Percentiles rank a stretch among this genome's conserved stretches.
Conservation (phyloP, 2,888 invertebrate species). For the Agriopis leucophaearia region DNA sequence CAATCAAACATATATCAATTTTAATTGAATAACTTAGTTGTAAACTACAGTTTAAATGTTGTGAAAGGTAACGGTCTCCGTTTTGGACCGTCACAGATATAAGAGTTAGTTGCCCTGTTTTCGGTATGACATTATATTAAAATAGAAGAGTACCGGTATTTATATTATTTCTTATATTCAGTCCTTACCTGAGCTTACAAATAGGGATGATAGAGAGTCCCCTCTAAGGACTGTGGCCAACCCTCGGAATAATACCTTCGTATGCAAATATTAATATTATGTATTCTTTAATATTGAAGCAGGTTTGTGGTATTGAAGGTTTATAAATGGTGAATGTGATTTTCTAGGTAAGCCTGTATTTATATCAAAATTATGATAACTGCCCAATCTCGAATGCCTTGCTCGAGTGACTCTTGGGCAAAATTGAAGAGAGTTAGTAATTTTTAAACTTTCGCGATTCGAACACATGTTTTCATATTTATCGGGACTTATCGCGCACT, state of each 20-base stretch:
- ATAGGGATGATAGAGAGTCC: conserved; percentile 54
- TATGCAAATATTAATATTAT: conserved; percentile 42
- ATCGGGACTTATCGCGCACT: too few species aligned
- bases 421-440: too few species aligned
- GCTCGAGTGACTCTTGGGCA: too few species aligned
- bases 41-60: too few species aligned
- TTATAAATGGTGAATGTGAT: neutral
- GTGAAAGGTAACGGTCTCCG: too few species aligned
- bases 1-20: too few species aligned
- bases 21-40: too few species aligned
- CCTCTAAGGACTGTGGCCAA: conserved; percentile 42
- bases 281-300: conserved; percentile 33
- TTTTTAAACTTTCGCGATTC: too few species aligned
- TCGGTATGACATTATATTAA: neutral
- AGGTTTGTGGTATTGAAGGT: conserved; percentile 17
- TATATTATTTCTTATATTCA: neutral
- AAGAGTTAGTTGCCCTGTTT: too few species aligned
- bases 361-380: neutral
- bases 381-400: too few species aligned
- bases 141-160: neutral
- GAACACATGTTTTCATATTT: too few species aligned
- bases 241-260: conserved; percentile 42
- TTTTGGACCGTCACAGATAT: too few species aligned
- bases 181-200: conserved; percentile 38
- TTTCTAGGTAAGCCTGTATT: neutral